These are phyloP conservation scores for Pongo abelii DNA, from an alignment of 2,113 vertebrate genomes.

Conservation along the genomic window DNA sequence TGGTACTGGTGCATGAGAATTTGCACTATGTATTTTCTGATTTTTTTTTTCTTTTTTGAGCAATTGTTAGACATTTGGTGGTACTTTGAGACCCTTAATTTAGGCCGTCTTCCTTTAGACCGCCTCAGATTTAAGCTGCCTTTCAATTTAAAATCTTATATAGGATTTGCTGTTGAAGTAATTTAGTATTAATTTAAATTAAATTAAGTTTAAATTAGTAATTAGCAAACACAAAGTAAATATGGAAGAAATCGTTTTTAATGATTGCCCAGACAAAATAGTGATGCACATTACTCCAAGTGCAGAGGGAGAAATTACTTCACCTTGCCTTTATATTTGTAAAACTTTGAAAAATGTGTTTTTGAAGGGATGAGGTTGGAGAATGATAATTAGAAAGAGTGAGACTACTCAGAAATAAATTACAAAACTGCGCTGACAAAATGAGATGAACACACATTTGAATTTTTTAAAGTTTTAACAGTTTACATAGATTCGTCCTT, in stretches of 20 bases:
- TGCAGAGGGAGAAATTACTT: neutral
- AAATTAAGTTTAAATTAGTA: constrained; percentile 46
- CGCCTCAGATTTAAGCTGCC: neutral
- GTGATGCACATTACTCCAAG: neutral
- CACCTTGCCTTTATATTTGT: neutral
- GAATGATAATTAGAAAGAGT: neutral
- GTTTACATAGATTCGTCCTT: neutral
- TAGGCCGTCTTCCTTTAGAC: neutral
- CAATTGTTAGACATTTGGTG: neutral
- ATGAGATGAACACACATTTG: neutral
- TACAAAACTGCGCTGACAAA: neutral
- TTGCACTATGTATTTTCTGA: neutral
- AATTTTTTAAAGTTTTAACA: neutral
- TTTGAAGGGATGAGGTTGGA: neutral
- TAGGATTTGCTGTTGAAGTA: neutral
- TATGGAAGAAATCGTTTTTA: constrained; percentile 1
- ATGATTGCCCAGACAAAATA: neutral
- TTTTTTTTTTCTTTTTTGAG: neutral
- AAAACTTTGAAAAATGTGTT: constrained; percentile 14
- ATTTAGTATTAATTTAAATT: neutral
- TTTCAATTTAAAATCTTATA: neutral
- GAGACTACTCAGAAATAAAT: neutral
- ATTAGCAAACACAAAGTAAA: neutral
- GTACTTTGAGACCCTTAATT: neutral
- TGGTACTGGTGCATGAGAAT: neutral